Evolutionary conservation across 2,888 invertebrate species (phyloP), one percentile per base, ranked within the genome.

Genomic region (Ischnus inquisitorius): DNA sequence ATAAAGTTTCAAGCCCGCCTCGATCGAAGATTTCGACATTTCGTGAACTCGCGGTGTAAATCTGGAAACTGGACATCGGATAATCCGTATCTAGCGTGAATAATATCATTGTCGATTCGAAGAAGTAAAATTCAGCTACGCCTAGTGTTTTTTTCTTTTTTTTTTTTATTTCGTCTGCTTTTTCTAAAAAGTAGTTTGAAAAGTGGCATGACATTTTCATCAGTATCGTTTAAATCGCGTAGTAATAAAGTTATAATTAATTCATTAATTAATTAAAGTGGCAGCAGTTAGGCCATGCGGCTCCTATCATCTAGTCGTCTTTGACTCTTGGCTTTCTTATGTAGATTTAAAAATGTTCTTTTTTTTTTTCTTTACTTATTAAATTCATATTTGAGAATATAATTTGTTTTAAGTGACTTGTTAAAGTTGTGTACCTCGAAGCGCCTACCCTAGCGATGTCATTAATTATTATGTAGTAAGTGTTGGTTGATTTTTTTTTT

Each of bases 231-330:
- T 84, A 90, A 91, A 89, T 92, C 90, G 90, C 85, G 89, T 91
- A 92, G 89, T 92, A 92, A 92, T 92, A 92, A 93, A 92, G 90
- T 91, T 92, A 90, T 90, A 90, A 90, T 92, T 91, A 90, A 89
- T 89, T 87, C 65, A 87, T 88, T 89, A 89, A 88, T 91, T 92
- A 91, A 90, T 92, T 88, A 90, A 92, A 93, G 92, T 93, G 93
- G 93, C 92, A 93, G 93, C 93, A 92, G 89, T 93, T 93, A 93
- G 93, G 93, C 93, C 93, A 93, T 93, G 92, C 93, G 92, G 93
- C 93, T 91, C 90, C 93, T 93, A 93, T 92, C 87, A 90, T 90
- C 92, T 92, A 93, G 89, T 92, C 92, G 88, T 92, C 91, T 91
- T 91, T 90, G 91, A 92, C 91, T 91, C 91, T 92, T 92, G 92